Base-by-base conservation (phyloP, 2,113 vertebrate genomes). In the Excalfactoria chinensis region DNA sequence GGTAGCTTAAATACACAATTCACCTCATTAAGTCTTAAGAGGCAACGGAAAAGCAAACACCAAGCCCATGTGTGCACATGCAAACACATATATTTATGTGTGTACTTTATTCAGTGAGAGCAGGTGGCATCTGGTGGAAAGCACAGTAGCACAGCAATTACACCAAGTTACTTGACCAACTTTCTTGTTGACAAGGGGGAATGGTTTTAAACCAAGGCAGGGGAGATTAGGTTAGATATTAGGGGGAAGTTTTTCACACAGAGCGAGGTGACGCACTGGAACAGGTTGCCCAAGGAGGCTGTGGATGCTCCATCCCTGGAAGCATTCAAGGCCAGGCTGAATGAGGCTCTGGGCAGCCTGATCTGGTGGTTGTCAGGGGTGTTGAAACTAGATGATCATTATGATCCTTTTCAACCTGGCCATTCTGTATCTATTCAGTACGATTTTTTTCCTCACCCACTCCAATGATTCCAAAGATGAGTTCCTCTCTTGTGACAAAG, bases 71-170 rank as follows among this genome's bases (percentile, higher is more conserved):
- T 13, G 12, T 32, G 41, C 23, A 13, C 17, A 60, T 6, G 56
- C 78, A 87, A 0, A 9, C 44, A 4, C 0, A 1, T 16, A 35
- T 49, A 87, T 58, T 74, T 66, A 55, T 21, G 2, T 3, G 3
- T 13, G 8, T 7, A 6, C 15, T 84, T 86, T 62, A 35, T 32
- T 79, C 21, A 58, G 0, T 2, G 26, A 59, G 35, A 76, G 49
- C 14, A 15, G 37, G 21, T 48, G 41, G 25, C 22, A 69, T 34
- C 0, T 0, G 0, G 28, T 59, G 63, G 41, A 32, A 86, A 6
- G 25, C n/a, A 62, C 5, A 40, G 37, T 14, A 44, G 48, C 30
- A 49, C 11, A 55, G 5, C 5, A 6, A 28, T 41, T 51, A 9
- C 8, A 44, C 44, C 64, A 34, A 44, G 4, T 28, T 72, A 44